These are phyloP conservation scores for Zaprionus vittiger DNA, from an alignment of 1,140 invertebrate genomes.

Conservation along the genomic window DNA sequence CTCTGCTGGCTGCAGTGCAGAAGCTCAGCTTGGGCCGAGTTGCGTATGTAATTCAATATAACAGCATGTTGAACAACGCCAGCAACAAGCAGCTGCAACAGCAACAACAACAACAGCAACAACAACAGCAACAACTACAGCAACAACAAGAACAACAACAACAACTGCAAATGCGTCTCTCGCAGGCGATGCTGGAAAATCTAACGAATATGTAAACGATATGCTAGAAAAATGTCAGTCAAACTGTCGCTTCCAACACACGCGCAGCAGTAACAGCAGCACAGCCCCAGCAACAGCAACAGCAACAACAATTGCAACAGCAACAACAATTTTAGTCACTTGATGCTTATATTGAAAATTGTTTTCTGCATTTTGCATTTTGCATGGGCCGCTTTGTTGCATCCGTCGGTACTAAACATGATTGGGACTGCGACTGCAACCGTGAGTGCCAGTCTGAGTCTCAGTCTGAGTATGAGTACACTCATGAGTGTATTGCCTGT, in stretches of 20 bases:
- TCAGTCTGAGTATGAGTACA: slow-evolving; percentile 21
- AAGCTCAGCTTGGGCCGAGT: slow-evolving; percentile 42
- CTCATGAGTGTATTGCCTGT: slow-evolving; percentile 34
- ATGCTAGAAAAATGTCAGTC: slow-evolving; percentile 84
- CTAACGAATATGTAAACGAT: slow-evolving; percentile 82
- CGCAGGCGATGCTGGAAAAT: slow-evolving; percentile 61
- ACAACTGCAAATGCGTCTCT: slow-evolving; percentile 32
- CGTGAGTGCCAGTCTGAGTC: slow-evolving; percentile 6
- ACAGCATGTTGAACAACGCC: slow-evolving; percentile 76
- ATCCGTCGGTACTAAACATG: slow-evolving; percentile 55
- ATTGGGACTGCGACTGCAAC: slow-evolving; percentile 14
- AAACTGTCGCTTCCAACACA: slow-evolving; percentile 84
- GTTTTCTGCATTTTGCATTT: slow-evolving; percentile 74
- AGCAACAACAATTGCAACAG: slow-evolving; percentile 41
- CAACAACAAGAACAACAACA: slow-evolving; percentile 30
- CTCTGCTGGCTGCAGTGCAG: slow-evolving; percentile 28
- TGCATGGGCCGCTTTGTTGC: slow-evolving; percentile 62
- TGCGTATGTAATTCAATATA: slow-evolving; percentile 78
- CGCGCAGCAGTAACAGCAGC: slow-evolving; percentile 60
- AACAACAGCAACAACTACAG: slow-evolving; percentile 28
- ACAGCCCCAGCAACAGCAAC: slow-evolving; percentile 37
- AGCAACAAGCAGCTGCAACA: slow-evolving; percentile 65
- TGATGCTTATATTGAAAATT: slow-evolving; percentile 83
- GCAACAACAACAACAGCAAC: slow-evolving; percentile 30
- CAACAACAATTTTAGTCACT: slow-evolving; percentile 73